Evolutionary conservation across 1,140 invertebrate genomes (phyloP).

Genomic region (Physella acuta): DNA sequence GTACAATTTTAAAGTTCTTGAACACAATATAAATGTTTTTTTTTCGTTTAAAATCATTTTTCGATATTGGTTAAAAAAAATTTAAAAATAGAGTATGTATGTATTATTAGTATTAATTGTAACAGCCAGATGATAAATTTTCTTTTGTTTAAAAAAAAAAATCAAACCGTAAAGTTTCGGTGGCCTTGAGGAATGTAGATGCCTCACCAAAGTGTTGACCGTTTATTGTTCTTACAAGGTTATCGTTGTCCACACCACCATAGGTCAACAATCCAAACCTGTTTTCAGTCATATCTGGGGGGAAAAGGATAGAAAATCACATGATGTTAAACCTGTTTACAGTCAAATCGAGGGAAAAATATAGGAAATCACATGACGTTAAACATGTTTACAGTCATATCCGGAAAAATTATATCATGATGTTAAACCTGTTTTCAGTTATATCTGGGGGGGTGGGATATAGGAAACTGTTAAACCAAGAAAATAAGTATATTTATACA

Average conservation of each 20-base stretch:
- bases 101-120: too few relatives aligned
- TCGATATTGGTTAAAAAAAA: too few relatives aligned
- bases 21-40: too few relatives aligned
- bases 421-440: slow-evolving; percentile 68
- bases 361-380: slow-evolving; percentile 71
- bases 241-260: slow-evolving; percentile 73
- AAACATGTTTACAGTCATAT: slow-evolving; percentile 63
- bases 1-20: too few relatives aligned
- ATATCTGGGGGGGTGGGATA: too few relatives aligned
- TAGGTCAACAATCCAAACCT: slow-evolving; percentile 80
- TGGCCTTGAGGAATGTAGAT: slow-evolving; percentile 47
- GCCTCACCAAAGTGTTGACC: slow-evolving; percentile 58
- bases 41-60: too few relatives aligned
- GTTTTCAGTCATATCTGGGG: slow-evolving; percentile 53
- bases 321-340: not conserved
- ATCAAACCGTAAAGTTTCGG: slow-evolving; percentile 39
- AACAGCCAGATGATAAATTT: too few relatives aligned
- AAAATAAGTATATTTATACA: too few relatives aligned
- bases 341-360: not conserved
- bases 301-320: slow-evolving; percentile 20
- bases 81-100: too few relatives aligned
- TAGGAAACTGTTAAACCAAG: too few relatives aligned
- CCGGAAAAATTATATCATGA: slow-evolving; percentile 77
- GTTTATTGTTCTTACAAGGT: slow-evolving; percentile 63
- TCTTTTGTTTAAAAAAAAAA: too few relatives aligned